A percentile compares a stretch with the other conserved stretches of the same genome.
Conservation (phyloP, 2,888 invertebrate species). For the Tortrix viridana region DNA sequence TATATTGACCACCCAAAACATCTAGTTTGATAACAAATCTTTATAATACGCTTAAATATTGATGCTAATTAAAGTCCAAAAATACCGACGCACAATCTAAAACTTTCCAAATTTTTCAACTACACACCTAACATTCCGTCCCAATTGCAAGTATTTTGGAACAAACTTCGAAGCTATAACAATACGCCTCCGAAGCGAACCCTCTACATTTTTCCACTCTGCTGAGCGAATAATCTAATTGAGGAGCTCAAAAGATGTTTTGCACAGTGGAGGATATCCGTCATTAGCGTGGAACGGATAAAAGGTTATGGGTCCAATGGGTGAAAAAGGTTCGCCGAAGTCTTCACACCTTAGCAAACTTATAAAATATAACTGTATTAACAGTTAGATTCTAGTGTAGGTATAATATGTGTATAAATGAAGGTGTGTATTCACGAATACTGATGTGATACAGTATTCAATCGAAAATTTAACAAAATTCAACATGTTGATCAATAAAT, state of each 20-base stretch:
- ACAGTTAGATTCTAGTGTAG: no score
- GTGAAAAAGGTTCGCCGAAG: no score
- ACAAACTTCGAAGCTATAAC: slow-evolving; percentile 16
- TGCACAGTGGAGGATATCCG: slow-evolving; percentile 30
- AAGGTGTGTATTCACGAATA: no score
- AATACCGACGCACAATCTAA: slow-evolving; percentile 18
- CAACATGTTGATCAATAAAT: no score
- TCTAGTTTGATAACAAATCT: neutral
- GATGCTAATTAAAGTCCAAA: slow-evolving; percentile 2
- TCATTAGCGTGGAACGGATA: slow-evolving; percentile 23
- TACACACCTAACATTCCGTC: slow-evolving; percentile 31
- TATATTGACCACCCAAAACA: no score
- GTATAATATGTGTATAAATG: no score
- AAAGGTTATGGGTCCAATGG: slow-evolving; percentile 1
- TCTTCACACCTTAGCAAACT: no score
- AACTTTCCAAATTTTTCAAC: slow-evolving; percentile 18
- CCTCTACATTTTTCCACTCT: slow-evolving; percentile 58
- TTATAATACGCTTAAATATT: neutral
- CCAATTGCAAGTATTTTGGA: neutral
- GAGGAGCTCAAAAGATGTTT: slow-evolving; percentile 52
- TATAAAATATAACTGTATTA: no score
- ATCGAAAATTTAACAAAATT: no score
- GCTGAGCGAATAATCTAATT: slow-evolving; percentile 70
- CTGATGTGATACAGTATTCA: no score
- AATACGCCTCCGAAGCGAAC: slow-evolving; percentile 10